Evolutionary conservation across 2,888 invertebrate species (phyloP), one percentile per base, ranked within the genome.

Genomic region (Drosophila tanythrix): DNA sequence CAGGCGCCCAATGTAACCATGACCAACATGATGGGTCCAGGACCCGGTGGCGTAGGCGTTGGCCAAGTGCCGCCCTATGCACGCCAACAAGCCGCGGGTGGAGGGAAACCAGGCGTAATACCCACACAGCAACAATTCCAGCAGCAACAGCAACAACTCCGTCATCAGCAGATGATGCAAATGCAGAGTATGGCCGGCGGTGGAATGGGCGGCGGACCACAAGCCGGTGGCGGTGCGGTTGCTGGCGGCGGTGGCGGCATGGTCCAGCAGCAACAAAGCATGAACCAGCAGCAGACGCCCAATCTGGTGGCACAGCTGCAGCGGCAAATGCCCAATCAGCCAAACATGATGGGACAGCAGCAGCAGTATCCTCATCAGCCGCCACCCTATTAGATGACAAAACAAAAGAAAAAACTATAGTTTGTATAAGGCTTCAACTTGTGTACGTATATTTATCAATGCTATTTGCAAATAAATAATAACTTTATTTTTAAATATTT

Each of bases 1-100:
- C 94, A 96, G 94, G 96, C 97, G 4, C 97, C 97, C 2, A 97
- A 97, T 92, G 97, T 97, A 2, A 97, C 97, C 1, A 97, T 97
- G 97, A 96, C 96, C 61, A 93, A 91, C 64, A 93, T 93, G 92
- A 92, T 93, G 90, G 90, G 90, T 3, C 93, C 93, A 21, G 87
- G 90, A 18, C 87, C 87, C 5, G 90, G 90, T 3, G 84, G 84
- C 15, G 82, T 82, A 3, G 83, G 83, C 10, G 79, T 87, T 25
- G 96, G 96, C 11, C 96, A 96, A 0, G 96, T 97, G 15, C 96
- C 97, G 1, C 96, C 97, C 0, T 97, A 97, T 93, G 95, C 96
- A 10, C 95, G 97, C 70, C 93, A 94, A 69, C 93, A 92, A 57
- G 58, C 90, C 6, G 83, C 91, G 11, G 79, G 91, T 5, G 92